These are phyloP conservation scores for Ochropleura plecta DNA, from an alignment of 2,888 invertebrate species.

Conservation along the genomic window DNA sequence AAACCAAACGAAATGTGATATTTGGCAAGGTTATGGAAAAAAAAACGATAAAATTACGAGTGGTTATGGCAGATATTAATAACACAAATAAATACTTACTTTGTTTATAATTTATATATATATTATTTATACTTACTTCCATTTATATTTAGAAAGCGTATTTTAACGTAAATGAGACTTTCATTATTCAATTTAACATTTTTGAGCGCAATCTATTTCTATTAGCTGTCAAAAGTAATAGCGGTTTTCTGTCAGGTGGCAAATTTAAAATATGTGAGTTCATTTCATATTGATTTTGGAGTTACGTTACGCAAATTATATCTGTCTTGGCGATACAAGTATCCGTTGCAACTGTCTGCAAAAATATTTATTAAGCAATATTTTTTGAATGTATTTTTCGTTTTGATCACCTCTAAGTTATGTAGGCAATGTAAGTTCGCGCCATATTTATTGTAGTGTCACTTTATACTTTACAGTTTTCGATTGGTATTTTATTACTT, in stretches of 20 bases:
- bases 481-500: constrained; percentile 1
- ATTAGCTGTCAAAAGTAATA: constrained; percentile 45
- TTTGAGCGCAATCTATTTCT: constrained; percentile 40
- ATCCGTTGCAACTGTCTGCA: constrained; percentile 4
- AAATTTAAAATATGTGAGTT: constrained; percentile 10
- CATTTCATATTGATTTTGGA: constrained; percentile 10
- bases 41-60: not conserved
- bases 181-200: constrained; percentile 19
- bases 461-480: not conserved
- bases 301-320: constrained; percentile 42
- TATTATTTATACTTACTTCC: too few relatives aligned
- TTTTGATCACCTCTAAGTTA: constrained; percentile 5
- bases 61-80: constrained; percentile 13
- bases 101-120: constrained; percentile 1
- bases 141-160: constrained; percentile 3
- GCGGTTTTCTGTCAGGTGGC: constrained; percentile 29
- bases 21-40: not conserved
- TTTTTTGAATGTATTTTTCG: constrained; percentile 12
- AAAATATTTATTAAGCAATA: constrained; percentile 30
- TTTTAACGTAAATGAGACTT: constrained; percentile 20
- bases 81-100: constrained; percentile 12
- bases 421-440: constrained; percentile 19
- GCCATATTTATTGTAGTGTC: constrained; percentile 13
- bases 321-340: constrained; percentile 15
- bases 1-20: not conserved